Conservation (phyloP, 64 coral and sea anemone genomes). For the Orbicella faveolata region DNA sequence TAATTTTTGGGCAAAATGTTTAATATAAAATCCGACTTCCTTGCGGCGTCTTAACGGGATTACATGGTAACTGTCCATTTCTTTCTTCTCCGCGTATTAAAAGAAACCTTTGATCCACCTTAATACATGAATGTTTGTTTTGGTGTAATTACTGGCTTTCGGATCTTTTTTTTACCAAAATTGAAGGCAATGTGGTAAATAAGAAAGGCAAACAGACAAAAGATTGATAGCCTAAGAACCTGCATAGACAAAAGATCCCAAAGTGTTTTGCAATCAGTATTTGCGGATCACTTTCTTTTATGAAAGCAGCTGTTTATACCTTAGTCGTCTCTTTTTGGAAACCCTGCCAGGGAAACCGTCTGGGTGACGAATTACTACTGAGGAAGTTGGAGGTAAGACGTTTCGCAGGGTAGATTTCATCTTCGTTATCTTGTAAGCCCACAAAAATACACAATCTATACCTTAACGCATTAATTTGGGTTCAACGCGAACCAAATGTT, state of each 20-base stretch:
- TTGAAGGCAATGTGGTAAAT: conserved; percentile 3
- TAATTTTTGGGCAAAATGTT: not conserved
- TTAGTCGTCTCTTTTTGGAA: not conserved
- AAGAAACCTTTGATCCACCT: not conserved
- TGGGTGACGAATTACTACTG: too few relatives aligned
- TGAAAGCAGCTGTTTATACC: not conserved
- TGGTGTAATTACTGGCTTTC: not conserved
- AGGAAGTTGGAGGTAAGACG: not conserved
- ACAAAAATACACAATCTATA: not conserved
- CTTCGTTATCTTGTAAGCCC: not conserved
- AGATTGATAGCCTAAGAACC: not conserved
- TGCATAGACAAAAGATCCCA: not conserved
- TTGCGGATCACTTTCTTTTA: conserved; percentile 16
- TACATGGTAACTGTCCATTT: not conserved
- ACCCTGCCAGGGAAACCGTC: not conserved
- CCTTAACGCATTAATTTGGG: not conserved
- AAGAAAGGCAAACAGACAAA: conserved; percentile 9
- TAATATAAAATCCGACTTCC: not conserved
- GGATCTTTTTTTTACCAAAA: not conserved
- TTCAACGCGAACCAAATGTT: not conserved
- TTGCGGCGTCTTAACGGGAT: not conserved
- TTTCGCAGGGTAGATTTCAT: not conserved
- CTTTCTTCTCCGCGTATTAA: not conserved
- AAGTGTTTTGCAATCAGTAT: conserved; percentile 7
- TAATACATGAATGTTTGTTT: conserved; percentile 7